Conservation (phyloP, 1,140 invertebrate genomes). For the Muscidifurax raptorellus region DNA sequence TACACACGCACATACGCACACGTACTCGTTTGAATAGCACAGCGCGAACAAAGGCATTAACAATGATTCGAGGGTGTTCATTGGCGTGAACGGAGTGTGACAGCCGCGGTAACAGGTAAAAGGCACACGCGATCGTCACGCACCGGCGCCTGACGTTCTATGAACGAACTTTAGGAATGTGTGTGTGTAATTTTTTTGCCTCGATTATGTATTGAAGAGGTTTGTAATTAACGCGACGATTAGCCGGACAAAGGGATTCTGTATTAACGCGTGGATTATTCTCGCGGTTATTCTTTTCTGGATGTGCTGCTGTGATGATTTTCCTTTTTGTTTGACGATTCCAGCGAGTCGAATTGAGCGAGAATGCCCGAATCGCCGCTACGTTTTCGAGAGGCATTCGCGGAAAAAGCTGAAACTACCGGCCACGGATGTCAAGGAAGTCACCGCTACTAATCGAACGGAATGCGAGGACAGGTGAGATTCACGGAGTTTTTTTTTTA, state of each 20-base stretch:
- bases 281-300: too few species aligned
- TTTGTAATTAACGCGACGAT: constrained; percentile 23
- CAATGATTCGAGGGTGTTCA: constrained; percentile 52
- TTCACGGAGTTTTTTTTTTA: background rate
- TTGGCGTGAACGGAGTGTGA: constrained; percentile 45
- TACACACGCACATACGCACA: background rate
- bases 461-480: constrained; percentile 89
- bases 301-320: too few species aligned
- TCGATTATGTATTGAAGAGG: constrained; percentile 20
- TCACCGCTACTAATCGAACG: constrained; percentile 86
- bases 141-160: background rate
- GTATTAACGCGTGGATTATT: background rate
- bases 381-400: constrained; percentile 91
- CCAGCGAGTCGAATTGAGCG: constrained; percentile 88
- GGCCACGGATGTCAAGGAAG: constrained; percentile 86
- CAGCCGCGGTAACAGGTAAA: constrained; percentile 40
- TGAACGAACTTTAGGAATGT: background rate
- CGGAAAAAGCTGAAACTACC: constrained; percentile 88
- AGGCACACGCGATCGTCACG: constrained; percentile 49
- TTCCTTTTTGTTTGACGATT: constrained; percentile 53
- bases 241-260: constrained; percentile 7
- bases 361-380: constrained; percentile 90
- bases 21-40: constrained; percentile 46
- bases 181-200: background rate
- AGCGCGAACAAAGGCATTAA: constrained; percentile 52